Evolutionary conservation across 2,888 invertebrate genomes (phyloP), one percentile per base, ranked within the genome.

Genomic region (Polyommatus iphigenia): DNA sequence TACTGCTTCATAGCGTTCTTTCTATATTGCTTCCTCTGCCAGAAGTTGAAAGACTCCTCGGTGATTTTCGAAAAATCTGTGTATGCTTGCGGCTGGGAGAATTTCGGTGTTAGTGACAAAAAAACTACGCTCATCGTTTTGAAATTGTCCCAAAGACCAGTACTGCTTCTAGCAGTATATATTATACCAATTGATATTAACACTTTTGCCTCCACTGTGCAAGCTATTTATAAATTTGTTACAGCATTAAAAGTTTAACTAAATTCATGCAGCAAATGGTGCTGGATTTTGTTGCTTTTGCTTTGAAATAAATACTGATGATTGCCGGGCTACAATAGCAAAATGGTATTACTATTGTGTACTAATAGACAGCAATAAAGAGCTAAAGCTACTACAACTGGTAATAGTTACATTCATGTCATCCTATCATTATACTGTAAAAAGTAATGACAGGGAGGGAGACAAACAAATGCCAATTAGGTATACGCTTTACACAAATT

Each of bases 81-180:
- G 0, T 93, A 92, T 78, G 83, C 87, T 71, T 92, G 93, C 80
- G 93, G 93, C 0, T 93, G 93, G 93, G 92, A 93, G 81, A 89
- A 88, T 6, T 92, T 92, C 76, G 83, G 84, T 20, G 20, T 87
- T 15, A 87, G 84, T 0, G 89, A 91, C 71, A 86, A 86, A 82
- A 90, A 86, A 80, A 78, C 86, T 7, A 80, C 91, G 0, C 91
- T 84, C 46, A 79, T 89, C 18, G 90, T 91, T 86, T 81, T 93
- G 29, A 76, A 88, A 20, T 86, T 88, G 79, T 87, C 92, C 0
- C 93, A 93, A 80, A 88, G 86, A 78, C 88, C 88, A 1, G 86
- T 92, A 8, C 82, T 87, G 24, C 50, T 93, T 10, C 72, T 90
- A 20, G 93, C 93, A 1, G 92, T 91, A 13, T 87, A 89, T 82